phyloP scores from a whole-genome alignment of 2,888 invertebrate species.

The Caenorhabditis sp. region DNA sequence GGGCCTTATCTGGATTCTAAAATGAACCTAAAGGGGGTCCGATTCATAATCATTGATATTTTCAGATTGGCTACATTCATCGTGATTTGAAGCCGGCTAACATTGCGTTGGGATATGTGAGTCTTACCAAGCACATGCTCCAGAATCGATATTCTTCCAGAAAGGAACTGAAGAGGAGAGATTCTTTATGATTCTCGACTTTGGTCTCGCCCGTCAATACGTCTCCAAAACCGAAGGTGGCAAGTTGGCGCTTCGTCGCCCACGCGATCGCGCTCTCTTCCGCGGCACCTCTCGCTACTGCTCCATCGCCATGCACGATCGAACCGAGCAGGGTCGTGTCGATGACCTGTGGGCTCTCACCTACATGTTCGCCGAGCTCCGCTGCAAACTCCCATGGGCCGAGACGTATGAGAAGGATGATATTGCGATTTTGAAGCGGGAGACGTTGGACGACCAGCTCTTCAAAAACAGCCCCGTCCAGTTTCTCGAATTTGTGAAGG shows the following conservation, averaged over 20 bases:
- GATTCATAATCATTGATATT: background rate
- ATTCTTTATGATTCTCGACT: conserved; percentile 52
- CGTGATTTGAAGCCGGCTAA: conserved; percentile 58
- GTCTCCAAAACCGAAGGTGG: conserved; percentile 6
- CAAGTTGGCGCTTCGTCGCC: conserved; percentile 23
- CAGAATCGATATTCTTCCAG: conserved; percentile 5
- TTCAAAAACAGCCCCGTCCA: conserved; percentile 40
- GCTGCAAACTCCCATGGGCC: conserved; percentile 49
- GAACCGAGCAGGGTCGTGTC: conserved; percentile 41
- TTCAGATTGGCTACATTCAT: conserved; percentile 49
- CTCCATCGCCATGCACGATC: conserved; percentile 47
- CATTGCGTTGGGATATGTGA: conserved; percentile 46
- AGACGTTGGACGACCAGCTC: conserved; percentile 37
- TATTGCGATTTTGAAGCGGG: conserved; percentile 33
- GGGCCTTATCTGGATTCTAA: no score
- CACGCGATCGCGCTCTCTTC: conserved; percentile 29
- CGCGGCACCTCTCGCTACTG: conserved; percentile 54
- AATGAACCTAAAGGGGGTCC: no score
- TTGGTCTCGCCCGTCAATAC: conserved; percentile 53
- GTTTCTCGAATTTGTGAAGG: conserved; percentile 36
- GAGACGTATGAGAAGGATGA: conserved; percentile 38
- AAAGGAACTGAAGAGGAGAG: conserved; percentile 37
- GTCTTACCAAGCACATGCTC: background rate
- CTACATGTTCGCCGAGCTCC: conserved; percentile 56
- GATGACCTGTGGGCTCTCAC: conserved; percentile 58